Percentiles rank a stretch among this genome's conserved stretches.
Conservation (phyloP, 2,888 invertebrate genomes). For the Ectemnius continuus region DNA sequence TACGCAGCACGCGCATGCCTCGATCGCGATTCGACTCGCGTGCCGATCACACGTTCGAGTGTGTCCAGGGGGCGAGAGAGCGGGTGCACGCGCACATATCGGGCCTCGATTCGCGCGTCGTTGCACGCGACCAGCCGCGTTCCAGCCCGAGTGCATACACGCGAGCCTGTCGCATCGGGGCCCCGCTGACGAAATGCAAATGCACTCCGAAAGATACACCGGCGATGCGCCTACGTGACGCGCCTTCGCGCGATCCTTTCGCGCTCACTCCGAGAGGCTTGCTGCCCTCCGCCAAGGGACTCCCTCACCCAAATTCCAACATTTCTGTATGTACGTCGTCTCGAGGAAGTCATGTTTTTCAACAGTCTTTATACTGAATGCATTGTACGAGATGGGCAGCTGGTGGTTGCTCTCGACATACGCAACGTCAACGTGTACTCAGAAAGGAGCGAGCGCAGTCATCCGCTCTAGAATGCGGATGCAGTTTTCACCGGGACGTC, state of each 20-base stretch:
- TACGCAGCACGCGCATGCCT: constrained; percentile 43
- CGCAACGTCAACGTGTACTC: constrained; percentile 1
- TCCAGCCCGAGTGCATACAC: constrained; percentile 25
- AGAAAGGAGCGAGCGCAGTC: neutral
- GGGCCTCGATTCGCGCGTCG: constrained; percentile 41
- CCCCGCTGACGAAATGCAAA: constrained; percentile 33
- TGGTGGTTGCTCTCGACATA: neutral
- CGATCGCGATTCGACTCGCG: constrained; percentile 62
- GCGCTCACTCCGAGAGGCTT: neutral
- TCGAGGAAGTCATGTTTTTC: no score
- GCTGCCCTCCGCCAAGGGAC: no score
- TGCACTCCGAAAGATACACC: constrained; percentile 33
- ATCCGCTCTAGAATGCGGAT: no score
- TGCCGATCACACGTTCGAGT: constrained; percentile 59
- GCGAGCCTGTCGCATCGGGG: neutral
- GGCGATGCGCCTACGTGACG: constrained; percentile 37
- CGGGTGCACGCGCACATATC: constrained; percentile 36
- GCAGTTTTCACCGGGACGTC: no score
- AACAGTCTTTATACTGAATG: no score
- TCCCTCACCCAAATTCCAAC: no score
- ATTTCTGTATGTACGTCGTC: no score
- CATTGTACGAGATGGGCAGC: no score
- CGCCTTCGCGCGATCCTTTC: constrained; percentile 17
- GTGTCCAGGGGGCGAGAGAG: constrained; percentile 29
- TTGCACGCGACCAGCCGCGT: constrained; percentile 56